Conservation (phyloP, 1,140 invertebrate species). For the Orius laevigatus region DNA sequence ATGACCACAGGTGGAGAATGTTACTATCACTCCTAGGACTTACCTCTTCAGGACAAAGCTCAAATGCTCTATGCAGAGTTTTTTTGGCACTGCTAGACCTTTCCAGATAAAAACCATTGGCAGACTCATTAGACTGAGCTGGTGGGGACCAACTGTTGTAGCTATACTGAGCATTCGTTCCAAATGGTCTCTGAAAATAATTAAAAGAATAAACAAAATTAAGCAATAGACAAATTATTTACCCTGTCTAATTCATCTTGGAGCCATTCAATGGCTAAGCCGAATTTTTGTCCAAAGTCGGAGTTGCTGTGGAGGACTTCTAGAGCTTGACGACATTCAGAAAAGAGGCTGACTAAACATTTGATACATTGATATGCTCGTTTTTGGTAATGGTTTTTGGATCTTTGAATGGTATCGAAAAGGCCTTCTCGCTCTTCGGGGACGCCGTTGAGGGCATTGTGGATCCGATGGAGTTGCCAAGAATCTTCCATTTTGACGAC, state of each 20-base stretch:
- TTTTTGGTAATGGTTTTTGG: conserved; percentile 91
- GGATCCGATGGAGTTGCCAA: conserved; percentile 85
- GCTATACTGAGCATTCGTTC: conserved; percentile 46
- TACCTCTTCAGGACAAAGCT: conserved; percentile 66
- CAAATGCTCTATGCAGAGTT: conserved; percentile 67
- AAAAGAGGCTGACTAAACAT: conserved; percentile 79
- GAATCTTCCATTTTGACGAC: conserved; percentile 84
- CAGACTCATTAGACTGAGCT: conserved; percentile 83
- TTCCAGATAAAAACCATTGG: conserved; percentile 88
- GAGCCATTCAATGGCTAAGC: conserved; percentile 77
- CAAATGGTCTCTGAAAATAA: conserved; percentile 41
- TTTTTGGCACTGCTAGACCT: conserved; percentile 83
- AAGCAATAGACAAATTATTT: conserved; percentile 1
- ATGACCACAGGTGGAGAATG: no score
- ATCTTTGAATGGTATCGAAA: conserved; percentile 79
- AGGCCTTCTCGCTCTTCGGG: conserved; percentile 84
- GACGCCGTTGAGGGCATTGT: conserved; percentile 81
- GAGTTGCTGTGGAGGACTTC: conserved; percentile 56
- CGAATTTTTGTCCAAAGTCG: conserved; percentile 74
- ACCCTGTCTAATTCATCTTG: conserved; percentile 83
- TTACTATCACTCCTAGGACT: no score
- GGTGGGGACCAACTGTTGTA: conserved; percentile 90
- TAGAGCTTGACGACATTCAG: conserved; percentile 57
- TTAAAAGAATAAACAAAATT: neutral
- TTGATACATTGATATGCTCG: conserved; percentile 94